Percentiles rank a stretch among this genome's conserved stretches.
These are phyloP conservation scores for Meteorus sp. DNA, from an alignment of 1,140 invertebrate species.

Conservation along the genomic window DNA sequence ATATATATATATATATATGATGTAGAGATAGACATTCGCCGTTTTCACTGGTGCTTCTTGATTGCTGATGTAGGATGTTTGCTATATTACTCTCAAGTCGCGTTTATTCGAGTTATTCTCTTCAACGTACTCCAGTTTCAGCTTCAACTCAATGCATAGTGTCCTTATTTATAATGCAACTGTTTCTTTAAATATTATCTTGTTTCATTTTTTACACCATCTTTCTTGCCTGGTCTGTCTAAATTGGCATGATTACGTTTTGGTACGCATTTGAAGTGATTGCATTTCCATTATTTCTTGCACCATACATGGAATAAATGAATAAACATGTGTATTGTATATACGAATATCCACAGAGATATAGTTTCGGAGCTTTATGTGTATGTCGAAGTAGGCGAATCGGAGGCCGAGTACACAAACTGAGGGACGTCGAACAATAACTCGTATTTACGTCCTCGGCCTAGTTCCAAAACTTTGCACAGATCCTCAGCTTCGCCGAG, in stretches of 20 bases:
- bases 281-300: too few species aligned
- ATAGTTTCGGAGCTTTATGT: neutral
- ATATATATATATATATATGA: too few species aligned
- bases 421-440: constrained; percentile 30
- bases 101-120: constrained; percentile 38
- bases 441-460: constrained; percentile 35
- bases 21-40: too few species aligned
- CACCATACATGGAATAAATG: neutral
- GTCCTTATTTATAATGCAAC: neutral
- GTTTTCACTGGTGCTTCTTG: neutral
- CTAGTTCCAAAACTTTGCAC: constrained; percentile 27
- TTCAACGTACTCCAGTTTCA: neutral
- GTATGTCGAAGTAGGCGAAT: constrained; percentile 21
- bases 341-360: neutral
- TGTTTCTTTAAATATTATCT: too few species aligned
- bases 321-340: neutral
- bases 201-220: too few species aligned
- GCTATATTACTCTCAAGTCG: constrained; percentile 50
- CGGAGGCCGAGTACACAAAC: constrained; percentile 18
- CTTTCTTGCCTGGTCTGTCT: too few species aligned
- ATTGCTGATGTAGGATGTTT: constrained; percentile 37
- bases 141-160: neutral
- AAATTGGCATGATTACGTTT: too few species aligned
- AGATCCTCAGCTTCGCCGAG: constrained; percentile 25
- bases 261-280: too few species aligned